Evolutionary conservation across 2,113 vertebrate species (phyloP).

Genomic region (Thamnophis sirtalis): DNA sequence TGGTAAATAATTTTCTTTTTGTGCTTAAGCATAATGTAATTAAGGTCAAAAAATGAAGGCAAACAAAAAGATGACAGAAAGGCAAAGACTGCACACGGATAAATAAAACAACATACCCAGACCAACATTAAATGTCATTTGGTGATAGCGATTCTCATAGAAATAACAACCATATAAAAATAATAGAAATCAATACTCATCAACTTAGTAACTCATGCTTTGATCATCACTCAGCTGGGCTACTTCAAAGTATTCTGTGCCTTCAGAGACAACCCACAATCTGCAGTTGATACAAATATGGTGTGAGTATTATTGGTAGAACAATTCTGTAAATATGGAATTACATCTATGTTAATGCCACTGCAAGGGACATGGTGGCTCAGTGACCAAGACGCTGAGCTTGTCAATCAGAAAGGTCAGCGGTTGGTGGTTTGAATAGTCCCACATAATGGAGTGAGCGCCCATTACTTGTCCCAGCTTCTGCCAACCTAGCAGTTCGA

Average conservation of each 20-base stretch:
- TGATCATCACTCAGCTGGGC: not conserved
- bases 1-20: constrained; percentile 50
- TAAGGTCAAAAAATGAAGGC: not conserved
- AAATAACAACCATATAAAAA: not conserved
- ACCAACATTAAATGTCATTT: not conserved
- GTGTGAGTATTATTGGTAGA: not conserved
- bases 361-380: not conserved
- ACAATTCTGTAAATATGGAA: not conserved
- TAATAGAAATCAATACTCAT: not conserved
- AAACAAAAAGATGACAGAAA: not conserved
- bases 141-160: not conserved
- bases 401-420: too few relatives aligned
- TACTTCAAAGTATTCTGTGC: not conserved
- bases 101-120: not conserved
- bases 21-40: constrained; percentile 1
- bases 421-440: too few relatives aligned
- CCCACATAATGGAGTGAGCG: too few relatives aligned
- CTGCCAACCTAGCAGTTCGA: too few relatives aligned
- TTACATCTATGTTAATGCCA: not conserved
- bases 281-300: not conserved
- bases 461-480: too few relatives aligned
- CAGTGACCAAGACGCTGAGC: too few relatives aligned
- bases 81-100: not conserved
- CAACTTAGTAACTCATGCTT: not conserved
- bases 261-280: not conserved